phyloP scores from a whole-genome alignment of 2,113 vertebrate genomes.

The Platysternon megacephalum region DNA sequence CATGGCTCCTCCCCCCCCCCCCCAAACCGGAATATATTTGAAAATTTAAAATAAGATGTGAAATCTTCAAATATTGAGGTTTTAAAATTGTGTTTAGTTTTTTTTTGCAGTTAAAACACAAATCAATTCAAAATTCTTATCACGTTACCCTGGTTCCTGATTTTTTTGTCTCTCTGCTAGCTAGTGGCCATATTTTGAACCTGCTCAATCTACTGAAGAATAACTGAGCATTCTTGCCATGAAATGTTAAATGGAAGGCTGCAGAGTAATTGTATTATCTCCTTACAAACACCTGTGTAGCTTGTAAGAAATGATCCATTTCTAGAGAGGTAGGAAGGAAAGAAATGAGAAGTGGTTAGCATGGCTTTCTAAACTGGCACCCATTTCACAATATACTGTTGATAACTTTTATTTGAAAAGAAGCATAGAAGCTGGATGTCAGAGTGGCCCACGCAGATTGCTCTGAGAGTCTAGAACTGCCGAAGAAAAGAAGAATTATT shows the following conservation, averaged over 20 bases:
- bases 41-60: not conserved
- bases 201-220: not conserved
- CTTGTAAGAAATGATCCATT: not conserved
- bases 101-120: not conserved
- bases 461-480: not conserved
- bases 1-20: accelerated
- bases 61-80: not conserved
- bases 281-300: not conserved
- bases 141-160: accelerated
- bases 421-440: not conserved
- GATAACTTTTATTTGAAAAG: not conserved
- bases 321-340: not conserved
- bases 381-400: not conserved
- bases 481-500: not conserved
- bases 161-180: not conserved
- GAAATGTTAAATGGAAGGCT: not conserved
- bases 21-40: not conserved
- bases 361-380: not conserved
- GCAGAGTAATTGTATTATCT: not conserved
- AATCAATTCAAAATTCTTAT: not conserved
- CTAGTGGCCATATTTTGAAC: not conserved
- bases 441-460: not conserved
- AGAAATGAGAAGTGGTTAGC: not conserved
- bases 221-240: not conserved
- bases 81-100: not conserved